phyloP scores from a whole-genome alignment of 92 coral and sea anemone genomes.

The Siderastrea radians region DNA sequence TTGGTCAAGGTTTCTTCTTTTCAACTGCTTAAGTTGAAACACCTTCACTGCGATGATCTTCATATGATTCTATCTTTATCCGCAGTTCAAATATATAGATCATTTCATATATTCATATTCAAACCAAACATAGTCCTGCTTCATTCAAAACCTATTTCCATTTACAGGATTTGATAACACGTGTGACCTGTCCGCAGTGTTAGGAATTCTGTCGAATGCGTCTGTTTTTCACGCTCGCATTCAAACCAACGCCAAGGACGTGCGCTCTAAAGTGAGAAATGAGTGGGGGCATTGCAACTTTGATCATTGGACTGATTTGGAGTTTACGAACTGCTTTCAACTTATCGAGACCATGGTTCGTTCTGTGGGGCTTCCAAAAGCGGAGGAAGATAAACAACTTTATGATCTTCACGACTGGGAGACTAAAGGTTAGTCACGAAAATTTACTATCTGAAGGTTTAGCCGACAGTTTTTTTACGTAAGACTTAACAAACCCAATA shows the following conservation, averaged over 20 bases:
- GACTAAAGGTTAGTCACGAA: constrained; percentile 67
- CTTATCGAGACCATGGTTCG: constrained; percentile 79
- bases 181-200: constrained; percentile 86
- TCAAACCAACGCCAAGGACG: constrained; percentile 72
- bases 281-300: constrained; percentile 95
- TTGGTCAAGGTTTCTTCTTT: too few relatives aligned
- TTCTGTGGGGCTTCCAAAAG: constrained; percentile 52
- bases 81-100: too few relatives aligned
- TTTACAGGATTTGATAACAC: constrained; percentile 81
- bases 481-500: too few relatives aligned
- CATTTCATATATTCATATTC: too few relatives aligned
- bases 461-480: too few relatives aligned
- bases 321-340: constrained; percentile 71
- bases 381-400: constrained; percentile 58
- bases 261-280: constrained; percentile 78
- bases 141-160: background rate
- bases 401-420: constrained; percentile 81
- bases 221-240: constrained; percentile 58
- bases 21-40: too few relatives aligned
- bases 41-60: too few relatives aligned
- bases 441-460: too few relatives aligned
- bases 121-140: background rate
- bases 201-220: constrained; percentile 72
- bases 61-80: too few relatives aligned
- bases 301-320: constrained; percentile 64